Base-by-base conservation (phyloP, 2,797 vertebrate species). In the Holocentrus rufus region DNA sequence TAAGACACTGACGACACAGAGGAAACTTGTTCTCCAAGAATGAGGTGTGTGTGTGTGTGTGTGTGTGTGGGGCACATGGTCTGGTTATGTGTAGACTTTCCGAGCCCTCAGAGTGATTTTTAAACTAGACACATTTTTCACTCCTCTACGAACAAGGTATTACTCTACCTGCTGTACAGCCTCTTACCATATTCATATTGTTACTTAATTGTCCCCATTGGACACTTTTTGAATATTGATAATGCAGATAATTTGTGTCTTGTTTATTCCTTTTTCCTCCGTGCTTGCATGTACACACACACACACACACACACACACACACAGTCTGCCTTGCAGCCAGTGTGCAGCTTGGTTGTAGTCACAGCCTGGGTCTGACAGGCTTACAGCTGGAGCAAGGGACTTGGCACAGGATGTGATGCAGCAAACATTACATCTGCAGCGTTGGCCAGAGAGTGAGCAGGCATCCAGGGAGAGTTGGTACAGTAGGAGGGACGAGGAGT, bases 351-450 rank as follows among this genome's bases (percentile, higher is more conserved):
- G 55, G 31, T 62, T 1, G 4, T 27, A 39, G 63, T 59, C 66
- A 34, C 69, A 50, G 73, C 44, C 1, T n/a, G 25, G 55, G 18
- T 67, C 46, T 54, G 52, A 67, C 66, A 22, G 66, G 49, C 36
- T 15, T 70, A 50, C 80, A 74, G 81, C 74, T 72, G 49, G 42
- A 81, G 56, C 46, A n/a, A 30, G 64, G 42, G 36, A 31, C 80
- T 88, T 85, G 79, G 85, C 82, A 63, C 57, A 23, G 25, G 23
- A 34, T 63, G 63, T 65, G 77, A 74, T 86, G 86, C 85, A 83
- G 78, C 78, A 83, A 87, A 89, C 69, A 20, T 44, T 78, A 34
- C 58, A 56, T 76, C 87, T 87, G 86, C 88, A 82, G 80, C 78
- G 44, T 52, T 68, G 63, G 72, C 76, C 67, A 31, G 59, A 75